Evolutionary conservation across 1,140 invertebrate species (phyloP).

Genomic region (Mya arenaria): DNA sequence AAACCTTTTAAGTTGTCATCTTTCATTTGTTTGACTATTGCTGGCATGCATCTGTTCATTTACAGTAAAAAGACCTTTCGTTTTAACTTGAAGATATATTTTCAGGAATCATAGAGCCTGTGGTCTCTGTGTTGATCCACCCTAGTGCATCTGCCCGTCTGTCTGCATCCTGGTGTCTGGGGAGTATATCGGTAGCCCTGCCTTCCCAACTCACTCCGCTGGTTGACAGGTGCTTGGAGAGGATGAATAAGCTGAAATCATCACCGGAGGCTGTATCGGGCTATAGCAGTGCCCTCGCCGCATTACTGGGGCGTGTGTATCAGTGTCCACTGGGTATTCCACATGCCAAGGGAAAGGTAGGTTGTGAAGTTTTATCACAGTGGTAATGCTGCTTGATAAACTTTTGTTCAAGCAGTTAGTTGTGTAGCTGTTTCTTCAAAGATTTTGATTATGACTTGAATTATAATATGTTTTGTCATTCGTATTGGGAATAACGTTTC

Average conservation of each 20-base stretch:
- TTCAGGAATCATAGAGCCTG: constrained; percentile 84
- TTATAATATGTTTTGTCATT: no score
- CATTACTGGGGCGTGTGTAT: constrained; percentile 94
- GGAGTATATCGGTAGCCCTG: constrained; percentile 94
- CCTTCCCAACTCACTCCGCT: constrained; percentile 96
- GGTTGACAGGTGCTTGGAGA: constrained; percentile 87
- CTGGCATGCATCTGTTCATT: no score
- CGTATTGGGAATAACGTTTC: no score
- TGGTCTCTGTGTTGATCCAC: constrained; percentile 93
- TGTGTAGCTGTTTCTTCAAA: no score
- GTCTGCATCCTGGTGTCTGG: constrained; percentile 96
- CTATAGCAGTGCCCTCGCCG: constrained; percentile 96
- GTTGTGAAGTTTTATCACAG: no score
- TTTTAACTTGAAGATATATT: no score
- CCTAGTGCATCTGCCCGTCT: constrained; percentile 95
- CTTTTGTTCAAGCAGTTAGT: no score
- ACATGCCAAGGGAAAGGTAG: constrained; percentile 95
- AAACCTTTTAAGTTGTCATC: no score
- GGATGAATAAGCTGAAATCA: constrained; percentile 86
- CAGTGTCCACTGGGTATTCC: constrained; percentile 97
- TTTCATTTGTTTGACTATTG: no score
- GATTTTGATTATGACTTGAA: no score
- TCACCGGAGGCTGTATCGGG: constrained; percentile 96
- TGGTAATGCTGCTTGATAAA: no score
- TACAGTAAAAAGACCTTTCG: no score